phyloP scores from a whole-genome alignment of 2,113 vertebrate species.

The Zosterops pallidus region DNA sequence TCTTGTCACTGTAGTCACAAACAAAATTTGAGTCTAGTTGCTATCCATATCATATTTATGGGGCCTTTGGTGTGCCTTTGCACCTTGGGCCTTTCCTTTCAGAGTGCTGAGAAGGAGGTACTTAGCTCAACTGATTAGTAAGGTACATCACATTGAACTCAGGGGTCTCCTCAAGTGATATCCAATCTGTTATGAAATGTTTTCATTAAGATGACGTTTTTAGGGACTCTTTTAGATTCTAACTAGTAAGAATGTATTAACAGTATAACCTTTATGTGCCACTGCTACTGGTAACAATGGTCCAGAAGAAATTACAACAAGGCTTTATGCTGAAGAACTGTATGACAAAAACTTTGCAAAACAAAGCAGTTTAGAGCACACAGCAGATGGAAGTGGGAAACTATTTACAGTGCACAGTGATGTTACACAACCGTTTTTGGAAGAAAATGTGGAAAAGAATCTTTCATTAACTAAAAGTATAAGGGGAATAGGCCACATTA shows the following conservation, averaged over 20 bases:
- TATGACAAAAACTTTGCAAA: not conserved
- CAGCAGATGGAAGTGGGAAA: constrained; percentile 8
- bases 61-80: not conserved
- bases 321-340: not conserved
- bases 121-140: not conserved
- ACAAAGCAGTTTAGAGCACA: not conserved
- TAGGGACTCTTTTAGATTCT: not conserved
- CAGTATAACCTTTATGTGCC: not conserved
- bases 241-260: not conserved
- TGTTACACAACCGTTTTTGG: constrained; percentile 18
- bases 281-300: not conserved
- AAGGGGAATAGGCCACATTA: not conserved
- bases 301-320: not conserved
- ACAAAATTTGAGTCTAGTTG: not conserved
- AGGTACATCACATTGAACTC: not conserved
- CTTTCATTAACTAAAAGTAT: constrained; percentile 1
- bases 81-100: not conserved
- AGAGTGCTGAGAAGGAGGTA: not conserved
- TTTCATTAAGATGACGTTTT: not conserved
- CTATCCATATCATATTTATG: rapidly evolving
- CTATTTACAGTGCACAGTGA: constrained; percentile 17
- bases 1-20: not conserved
- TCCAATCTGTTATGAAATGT: not conserved
- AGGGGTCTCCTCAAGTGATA: not conserved
- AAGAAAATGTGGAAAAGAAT: constrained; percentile 17